Evolutionary conservation across 2,888 invertebrate species (phyloP).

Genomic region (Drosophila maculinotata): DNA sequence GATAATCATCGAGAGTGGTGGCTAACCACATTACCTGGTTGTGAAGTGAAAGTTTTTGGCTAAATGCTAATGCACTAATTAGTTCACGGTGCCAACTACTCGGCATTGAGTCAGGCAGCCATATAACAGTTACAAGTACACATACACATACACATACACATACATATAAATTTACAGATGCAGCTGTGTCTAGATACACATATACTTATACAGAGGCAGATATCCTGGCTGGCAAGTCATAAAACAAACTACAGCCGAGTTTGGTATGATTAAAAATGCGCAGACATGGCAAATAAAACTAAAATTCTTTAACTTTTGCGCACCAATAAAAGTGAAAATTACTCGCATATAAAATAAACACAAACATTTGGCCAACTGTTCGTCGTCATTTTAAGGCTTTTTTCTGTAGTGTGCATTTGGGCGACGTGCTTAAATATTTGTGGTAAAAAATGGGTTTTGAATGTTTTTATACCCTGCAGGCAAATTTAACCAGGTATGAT

Average conservation of each 20-base stretch:
- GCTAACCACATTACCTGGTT: conserved; percentile 48
- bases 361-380: conserved; percentile 17
- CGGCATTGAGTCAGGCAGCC: conserved; percentile 35
- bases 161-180: not conserved
- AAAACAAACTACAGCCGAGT: conserved; percentile 29
- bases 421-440: conserved; percentile 14
- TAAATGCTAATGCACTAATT: conserved; percentile 70
- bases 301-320: conserved; percentile 40
- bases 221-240: conserved; percentile 26
- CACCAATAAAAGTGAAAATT: conserved; percentile 68
- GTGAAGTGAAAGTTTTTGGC: conserved; percentile 53
- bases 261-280: conserved; percentile 67
- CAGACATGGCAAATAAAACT: conserved; percentile 61
- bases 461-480: conserved; percentile 12
- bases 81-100: conserved; percentile 56
- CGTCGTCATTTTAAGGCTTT: conserved; percentile 16
- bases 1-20: conserved; percentile 29
- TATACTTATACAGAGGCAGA: conserved; percentile 4
- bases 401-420: conserved; percentile 22
- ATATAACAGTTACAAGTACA: conserved; percentile 13
- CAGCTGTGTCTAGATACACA: too few species aligned
- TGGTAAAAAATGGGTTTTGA: conserved; percentile 5
- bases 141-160: not conserved
- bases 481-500: not conserved
- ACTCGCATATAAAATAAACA: conserved; percentile 42